Conservation (phyloP, 2,797 vertebrate species). For the Channa striata region DNA sequence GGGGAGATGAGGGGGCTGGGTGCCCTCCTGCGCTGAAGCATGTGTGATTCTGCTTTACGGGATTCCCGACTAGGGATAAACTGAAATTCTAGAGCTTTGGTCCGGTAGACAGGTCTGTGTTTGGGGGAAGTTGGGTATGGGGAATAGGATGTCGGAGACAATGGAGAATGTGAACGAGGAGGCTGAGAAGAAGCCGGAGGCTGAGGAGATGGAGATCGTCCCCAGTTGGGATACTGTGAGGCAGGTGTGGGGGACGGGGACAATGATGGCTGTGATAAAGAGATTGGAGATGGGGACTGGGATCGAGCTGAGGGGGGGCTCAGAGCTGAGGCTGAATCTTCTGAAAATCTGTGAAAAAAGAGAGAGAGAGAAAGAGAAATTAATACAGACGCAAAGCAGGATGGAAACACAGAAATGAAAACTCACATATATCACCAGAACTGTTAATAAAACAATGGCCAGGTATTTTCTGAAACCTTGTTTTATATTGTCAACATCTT, state of each 20-base stretch:
- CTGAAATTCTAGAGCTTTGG: slow-evolving; percentile 86
- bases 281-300: slow-evolving; percentile 83
- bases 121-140: slow-evolving; percentile 87
- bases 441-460: background rate
- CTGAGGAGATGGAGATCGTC: slow-evolving; percentile 83
- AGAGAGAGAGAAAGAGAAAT: slow-evolving; percentile 47
- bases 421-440: slow-evolving; percentile 17
- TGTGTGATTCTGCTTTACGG: slow-evolving; percentile 83
- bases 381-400: background rate
- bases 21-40: slow-evolving; percentile 87
- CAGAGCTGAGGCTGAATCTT: slow-evolving; percentile 82
- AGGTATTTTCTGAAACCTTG: background rate
- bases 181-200: slow-evolving; percentile 74
- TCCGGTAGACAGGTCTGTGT: slow-evolving; percentile 86
- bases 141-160: slow-evolving; percentile 81
- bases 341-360: slow-evolving; percentile 79
- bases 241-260: slow-evolving; percentile 83
- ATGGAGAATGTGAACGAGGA: slow-evolving; percentile 79
- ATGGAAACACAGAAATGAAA: slow-evolving; percentile 16
- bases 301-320: slow-evolving; percentile 82
- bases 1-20: slow-evolving; percentile 92
- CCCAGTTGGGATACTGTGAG: slow-evolving; percentile 85
- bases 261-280: slow-evolving; percentile 81
- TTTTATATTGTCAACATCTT: slow-evolving; percentile 1
- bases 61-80: slow-evolving; percentile 84